Evolutionary conservation across 1,140 invertebrate genomes (phyloP).

Genomic region (Eupristina koningsbergeri): DNA sequence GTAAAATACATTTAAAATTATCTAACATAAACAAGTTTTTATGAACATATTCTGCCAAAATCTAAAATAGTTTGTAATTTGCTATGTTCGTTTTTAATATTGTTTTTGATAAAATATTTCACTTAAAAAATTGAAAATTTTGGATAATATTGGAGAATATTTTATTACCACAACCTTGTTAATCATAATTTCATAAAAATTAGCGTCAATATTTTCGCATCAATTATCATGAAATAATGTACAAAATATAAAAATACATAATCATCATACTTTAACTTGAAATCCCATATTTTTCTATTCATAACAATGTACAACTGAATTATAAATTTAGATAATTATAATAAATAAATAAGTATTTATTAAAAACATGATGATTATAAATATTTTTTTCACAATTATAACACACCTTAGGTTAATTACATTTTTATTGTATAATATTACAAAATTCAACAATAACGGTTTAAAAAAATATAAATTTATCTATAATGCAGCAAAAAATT

Average conservation of each 20-base stretch:
- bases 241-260: too few relatives aligned
- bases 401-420: too few relatives aligned
- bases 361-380: too few relatives aligned
- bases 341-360: too few relatives aligned
- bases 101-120: neutral
- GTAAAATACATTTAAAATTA: neutral
- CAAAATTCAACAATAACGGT: too few relatives aligned
- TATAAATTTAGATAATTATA: neutral
- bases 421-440: too few relatives aligned
- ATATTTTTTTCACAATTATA: too few relatives aligned
- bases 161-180: slow-evolving; percentile 1
- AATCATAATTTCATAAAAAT: neutral
- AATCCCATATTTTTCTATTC: neutral
- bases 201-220: too few relatives aligned
- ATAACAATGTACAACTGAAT: neutral
- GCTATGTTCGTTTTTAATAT: neutral
- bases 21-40: neutral
- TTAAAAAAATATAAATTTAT: too few relatives aligned
- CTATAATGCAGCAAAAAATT: too few relatives aligned
- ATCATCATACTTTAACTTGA: too few relatives aligned
- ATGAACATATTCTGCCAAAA: neutral
- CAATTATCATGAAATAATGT: too few relatives aligned
- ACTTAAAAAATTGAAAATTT: neutral
- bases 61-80: neutral
- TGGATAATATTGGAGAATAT: neutral